Evolutionary conservation across 2,888 invertebrate species (phyloP).

Genomic region (Drosophila falleni): DNA sequence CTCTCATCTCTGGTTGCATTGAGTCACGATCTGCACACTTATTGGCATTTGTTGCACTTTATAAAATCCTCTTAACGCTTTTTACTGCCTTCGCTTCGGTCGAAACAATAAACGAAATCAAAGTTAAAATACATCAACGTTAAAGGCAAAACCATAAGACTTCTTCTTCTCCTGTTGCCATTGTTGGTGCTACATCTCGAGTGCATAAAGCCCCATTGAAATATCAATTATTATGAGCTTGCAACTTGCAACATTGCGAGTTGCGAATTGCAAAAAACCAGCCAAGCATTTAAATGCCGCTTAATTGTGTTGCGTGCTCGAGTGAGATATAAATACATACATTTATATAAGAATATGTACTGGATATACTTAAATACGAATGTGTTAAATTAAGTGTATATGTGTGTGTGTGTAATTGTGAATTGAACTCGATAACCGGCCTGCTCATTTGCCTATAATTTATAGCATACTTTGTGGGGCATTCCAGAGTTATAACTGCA

Average conservation of each 20-base stretch:
- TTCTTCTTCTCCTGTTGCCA: conserved; percentile 12
- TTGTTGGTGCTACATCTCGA: conserved; percentile 12
- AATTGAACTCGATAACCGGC: conserved; percentile 33
- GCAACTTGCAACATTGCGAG: conserved; percentile 38
- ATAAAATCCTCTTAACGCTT: conserved; percentile 77
- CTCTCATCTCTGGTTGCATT: conserved; percentile 30
- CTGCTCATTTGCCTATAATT: conserved; percentile 25
- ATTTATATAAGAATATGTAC: not conserved
- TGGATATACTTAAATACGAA: not conserved
- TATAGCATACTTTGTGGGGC: conserved; percentile 59
- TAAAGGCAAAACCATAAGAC: conserved; percentile 52
- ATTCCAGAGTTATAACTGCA: conserved; percentile 19
- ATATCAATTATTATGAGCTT: conserved; percentile 70
- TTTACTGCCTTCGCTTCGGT: conserved; percentile 12
- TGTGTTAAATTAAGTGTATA: conserved; percentile 28
- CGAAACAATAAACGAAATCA: conserved; percentile 60
- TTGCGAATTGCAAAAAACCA: conserved; percentile 53
- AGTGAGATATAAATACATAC: conserved; percentile 52
- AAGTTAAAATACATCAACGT: conserved; percentile 64
- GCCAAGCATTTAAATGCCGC: conserved; percentile 65
- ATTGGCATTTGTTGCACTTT: conserved; percentile 82
- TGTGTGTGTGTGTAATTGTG: conserved; percentile 47
- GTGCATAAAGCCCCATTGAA: conserved; percentile 42
- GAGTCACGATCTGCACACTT: conserved; percentile 54
- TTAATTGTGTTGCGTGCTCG: conserved; percentile 70